A percentile compares a stretch with the other conserved stretches of the same genome.
phyloP scores from a whole-genome alignment of 2,113 vertebrate species.

The Myiozetetes cayanensis region DNA sequence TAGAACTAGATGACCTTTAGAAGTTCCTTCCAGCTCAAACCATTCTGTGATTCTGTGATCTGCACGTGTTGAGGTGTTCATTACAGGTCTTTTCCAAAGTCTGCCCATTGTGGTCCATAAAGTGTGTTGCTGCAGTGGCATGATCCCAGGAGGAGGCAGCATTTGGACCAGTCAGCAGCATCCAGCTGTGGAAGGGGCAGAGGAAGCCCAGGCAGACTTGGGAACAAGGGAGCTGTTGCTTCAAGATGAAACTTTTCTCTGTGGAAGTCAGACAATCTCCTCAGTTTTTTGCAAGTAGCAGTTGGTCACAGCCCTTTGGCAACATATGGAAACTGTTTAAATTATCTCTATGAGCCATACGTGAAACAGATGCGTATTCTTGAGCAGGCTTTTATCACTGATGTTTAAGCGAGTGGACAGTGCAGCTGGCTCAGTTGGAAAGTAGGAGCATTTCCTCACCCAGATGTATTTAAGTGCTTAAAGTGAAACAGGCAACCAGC shows the following conservation, averaged over 20 bases:
- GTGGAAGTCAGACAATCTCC: slow-evolving; percentile 38
- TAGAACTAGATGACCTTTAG: neutral
- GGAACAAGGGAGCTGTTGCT: slow-evolving; percentile 32
- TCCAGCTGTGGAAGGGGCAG: neutral
- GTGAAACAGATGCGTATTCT: slow-evolving; percentile 56
- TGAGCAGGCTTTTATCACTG: neutral
- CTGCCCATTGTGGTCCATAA: neutral
- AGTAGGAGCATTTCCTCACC: slow-evolving; percentile 21
- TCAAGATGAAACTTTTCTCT: neutral
- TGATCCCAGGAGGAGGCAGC: neutral
- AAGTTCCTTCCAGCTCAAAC: neutral
- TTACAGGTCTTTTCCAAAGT: neutral
- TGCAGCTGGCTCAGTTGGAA: slow-evolving; percentile 43
- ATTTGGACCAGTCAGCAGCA: neutral
- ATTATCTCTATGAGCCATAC: neutral
- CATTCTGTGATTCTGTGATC: neutral
- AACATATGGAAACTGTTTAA: slow-evolving; percentile 61
- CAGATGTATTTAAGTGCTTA: neutral
- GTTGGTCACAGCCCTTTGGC: slow-evolving; percentile 53
- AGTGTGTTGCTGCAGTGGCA: neutral
- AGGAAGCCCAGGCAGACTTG: neutral
- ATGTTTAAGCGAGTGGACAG: neutral
- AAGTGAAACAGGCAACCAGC: neutral
- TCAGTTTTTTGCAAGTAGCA: slow-evolving; percentile 40
- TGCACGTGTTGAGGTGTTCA: neutral